Base-by-base conservation (phyloP, 2,797 vertebrate genomes). In the Alauda arvensis region DNA sequence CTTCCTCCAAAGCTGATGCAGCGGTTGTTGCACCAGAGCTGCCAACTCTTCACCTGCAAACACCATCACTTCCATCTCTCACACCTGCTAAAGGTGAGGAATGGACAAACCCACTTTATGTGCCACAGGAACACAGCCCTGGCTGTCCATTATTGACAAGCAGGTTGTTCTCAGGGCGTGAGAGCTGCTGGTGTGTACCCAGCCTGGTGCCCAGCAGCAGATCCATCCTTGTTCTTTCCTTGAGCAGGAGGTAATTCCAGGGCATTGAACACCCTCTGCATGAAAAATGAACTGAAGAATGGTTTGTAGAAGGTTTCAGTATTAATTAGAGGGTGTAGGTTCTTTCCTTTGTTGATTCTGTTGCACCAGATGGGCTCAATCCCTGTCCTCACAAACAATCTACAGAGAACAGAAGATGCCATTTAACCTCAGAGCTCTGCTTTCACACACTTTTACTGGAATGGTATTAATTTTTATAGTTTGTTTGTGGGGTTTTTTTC, bases 261-360 rank as follows among this genome's bases (percentile, higher is more conserved):
- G 37, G 39, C 37, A 46, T 20, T 34, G 8, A 4, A 34, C 24
- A 37, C 20, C 46, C 62, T 72, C 48, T 52, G 61, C 29, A 24
- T 0, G 5, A 74, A 9, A 23, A 52, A 2, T 20, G 34, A 78
- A 11, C 59, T 31, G 8, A 53, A 31, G 5, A 43, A 28, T 7
- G 25, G 26, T 53, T 49, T 39, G 43, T 71, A 56, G 31, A 23
- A 49, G 56, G 62, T 24, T 45, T 31, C 45, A 31, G 31, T 42
- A 14, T 49, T 29, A 26, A 53, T 68, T 29, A 40, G 0, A 51
- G 53, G 5, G 26, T 34, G 26, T 26, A 7, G 5, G 0, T 1
- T 31, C 62, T 53, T 45, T 4, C 12, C 18, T 57, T 39, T 49
- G 6, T 46, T n/a, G 39, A 21, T 49, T 72, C 26, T 3, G 1